These are phyloP conservation scores for Prorops nasuta DNA, from an alignment of 1,140 invertebrate species.

Conservation along the genomic window DNA sequence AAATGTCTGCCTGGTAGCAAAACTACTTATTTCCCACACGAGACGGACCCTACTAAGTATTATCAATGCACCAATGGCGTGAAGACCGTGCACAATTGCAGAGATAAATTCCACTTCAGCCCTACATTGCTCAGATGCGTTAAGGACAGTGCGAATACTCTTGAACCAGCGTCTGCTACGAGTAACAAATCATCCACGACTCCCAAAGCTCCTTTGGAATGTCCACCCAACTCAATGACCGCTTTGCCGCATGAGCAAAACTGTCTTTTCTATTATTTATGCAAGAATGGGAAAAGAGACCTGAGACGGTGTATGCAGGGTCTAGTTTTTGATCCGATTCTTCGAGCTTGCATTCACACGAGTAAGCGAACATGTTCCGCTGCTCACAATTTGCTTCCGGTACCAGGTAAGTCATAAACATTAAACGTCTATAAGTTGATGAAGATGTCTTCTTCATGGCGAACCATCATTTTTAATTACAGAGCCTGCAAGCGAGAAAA, in stretches of 20 bases:
- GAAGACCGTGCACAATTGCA: constrained; percentile 49
- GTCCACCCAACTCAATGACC: neutral
- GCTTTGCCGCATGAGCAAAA: neutral
- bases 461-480: too few relatives aligned
- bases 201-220: too few relatives aligned
- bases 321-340: constrained; percentile 42
- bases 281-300: constrained; percentile 32
- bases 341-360: constrained; percentile 37
- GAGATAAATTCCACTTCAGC: constrained; percentile 55
- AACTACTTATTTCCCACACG: constrained; percentile 40
- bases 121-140: too few relatives aligned
- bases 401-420: too few relatives aligned
- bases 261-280: constrained; percentile 32
- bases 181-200: too few relatives aligned
- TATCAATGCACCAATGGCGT: constrained; percentile 55
- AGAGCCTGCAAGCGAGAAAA: too few relatives aligned
- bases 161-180: too few relatives aligned
- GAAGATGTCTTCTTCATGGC: too few relatives aligned
- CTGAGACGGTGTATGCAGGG: constrained; percentile 34
- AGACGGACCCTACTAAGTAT: constrained; percentile 57
- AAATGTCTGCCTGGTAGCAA: too few relatives aligned
- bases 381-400: too few relatives aligned
- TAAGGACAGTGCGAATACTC: constrained; percentile 51
- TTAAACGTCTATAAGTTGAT: too few relatives aligned
- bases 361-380: too few relatives aligned